Conservation (phyloP, 2,113 vertebrate species). For the Hemichromis elongatus region DNA sequence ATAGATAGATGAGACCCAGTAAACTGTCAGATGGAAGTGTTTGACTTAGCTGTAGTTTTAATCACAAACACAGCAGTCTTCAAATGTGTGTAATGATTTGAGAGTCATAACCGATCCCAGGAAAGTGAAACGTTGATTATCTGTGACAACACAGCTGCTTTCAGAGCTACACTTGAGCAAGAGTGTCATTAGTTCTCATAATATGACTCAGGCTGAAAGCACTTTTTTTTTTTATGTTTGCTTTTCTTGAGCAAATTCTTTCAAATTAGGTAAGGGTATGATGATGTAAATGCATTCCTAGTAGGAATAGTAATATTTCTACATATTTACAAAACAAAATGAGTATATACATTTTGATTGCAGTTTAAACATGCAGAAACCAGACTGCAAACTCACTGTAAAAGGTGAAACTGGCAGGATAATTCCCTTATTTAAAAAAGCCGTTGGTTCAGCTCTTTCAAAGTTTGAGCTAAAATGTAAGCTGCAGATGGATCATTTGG, state of each 20-base stretch:
- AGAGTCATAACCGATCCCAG: neutral
- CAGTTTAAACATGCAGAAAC: neutral
- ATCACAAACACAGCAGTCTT: neutral
- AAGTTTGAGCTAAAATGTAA: neutral
- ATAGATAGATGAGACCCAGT: neutral
- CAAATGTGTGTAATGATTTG: neutral
- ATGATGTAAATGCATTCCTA: neutral
- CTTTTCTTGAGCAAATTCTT: neutral
- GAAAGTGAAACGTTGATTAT: neutral
- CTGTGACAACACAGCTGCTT: neutral
- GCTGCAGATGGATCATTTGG: neutral
- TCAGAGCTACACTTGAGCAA: neutral
- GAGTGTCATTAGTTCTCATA: neutral
- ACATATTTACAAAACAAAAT: neutral
- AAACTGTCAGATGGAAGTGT: constrained; percentile 41
- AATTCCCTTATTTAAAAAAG: neutral
- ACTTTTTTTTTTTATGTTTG: neutral
- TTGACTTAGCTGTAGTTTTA: neutral
- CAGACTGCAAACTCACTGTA: neutral
- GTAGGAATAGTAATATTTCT: neutral
- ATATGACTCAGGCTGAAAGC: neutral
- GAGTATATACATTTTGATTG: neutral
- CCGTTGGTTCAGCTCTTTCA: neutral
- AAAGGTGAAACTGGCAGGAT: neutral
- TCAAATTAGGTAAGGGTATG: neutral